Evolutionary conservation across 1,140 invertebrate species (phyloP), one percentile per base, ranked within the genome.

Genomic region (Aphaenogaster rudis): DNA sequence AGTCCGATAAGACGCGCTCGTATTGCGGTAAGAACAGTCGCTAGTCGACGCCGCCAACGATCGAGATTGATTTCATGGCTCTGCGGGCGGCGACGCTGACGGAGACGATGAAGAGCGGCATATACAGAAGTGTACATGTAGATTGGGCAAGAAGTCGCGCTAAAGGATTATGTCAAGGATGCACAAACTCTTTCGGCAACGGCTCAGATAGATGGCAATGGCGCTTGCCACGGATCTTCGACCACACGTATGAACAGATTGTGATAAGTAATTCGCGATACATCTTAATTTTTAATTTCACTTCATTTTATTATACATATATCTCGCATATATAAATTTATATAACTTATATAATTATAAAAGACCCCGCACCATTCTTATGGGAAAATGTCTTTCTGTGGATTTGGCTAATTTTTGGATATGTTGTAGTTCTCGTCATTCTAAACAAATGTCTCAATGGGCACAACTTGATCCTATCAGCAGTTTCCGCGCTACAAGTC

Each of bases 111-210:
- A 63, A 48, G 33, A 82, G 78, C 45, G 59, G 36, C 50, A 45
- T 48, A 78, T 78, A 45, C 28, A 52, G 28, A 50, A 4, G 67
- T 69, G 77, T 80, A 86, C 78, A 69, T 80, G 52, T 61, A 52
- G 69, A 21, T 50, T 50, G 69, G 57, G 72, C 71, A 48, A 76
- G 80, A 42, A 81, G 69, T 63, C 54, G 69, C 80, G 80, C 80
- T 61, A 69, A 82, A 28, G 69, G 80, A 76, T 84, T 50, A 76
- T 76, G 36, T 84, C 80, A 84, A 84, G 67, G 69, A 63, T 84
- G 69, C 80, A 84, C 80, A 84, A 86, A 77, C 63, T 78, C 78
- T 80, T 80, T 66, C 72, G 74, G 54, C 67, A 76, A 39, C 69
- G 66, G 15, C 81, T 36, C 61, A 15, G 17, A 48, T 15, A 33